Conservation (phyloP, 2,797 vertebrate genomes). For the Strix occidentalis region DNA sequence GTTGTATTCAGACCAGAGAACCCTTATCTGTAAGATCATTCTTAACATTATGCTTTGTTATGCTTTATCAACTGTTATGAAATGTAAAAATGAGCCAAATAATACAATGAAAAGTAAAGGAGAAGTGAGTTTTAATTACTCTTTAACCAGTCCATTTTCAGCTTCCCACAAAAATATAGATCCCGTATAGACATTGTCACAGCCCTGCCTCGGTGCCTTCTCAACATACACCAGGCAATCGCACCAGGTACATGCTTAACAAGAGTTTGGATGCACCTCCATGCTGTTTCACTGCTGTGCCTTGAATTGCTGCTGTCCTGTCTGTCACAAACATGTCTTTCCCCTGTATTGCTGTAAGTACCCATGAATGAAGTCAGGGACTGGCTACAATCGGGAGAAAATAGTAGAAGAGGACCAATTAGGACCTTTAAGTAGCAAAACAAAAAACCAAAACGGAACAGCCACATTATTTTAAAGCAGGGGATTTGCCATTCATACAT, state of each 20-base stretch:
- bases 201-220: background rate
- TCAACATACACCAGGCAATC: background rate
- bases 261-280: background rate
- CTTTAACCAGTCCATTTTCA: background rate
- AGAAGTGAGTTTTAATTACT: background rate
- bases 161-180: background rate
- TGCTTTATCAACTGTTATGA: background rate
- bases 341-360: background rate
- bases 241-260: background rate
- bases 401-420: background rate
- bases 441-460: background rate
- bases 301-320: background rate
- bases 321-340: background rate
- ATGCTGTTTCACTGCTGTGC: background rate
- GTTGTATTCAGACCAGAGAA: background rate
- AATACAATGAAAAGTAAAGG: background rate
- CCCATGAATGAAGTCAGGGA: background rate
- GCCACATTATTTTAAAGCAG: background rate
- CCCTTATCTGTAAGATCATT: background rate
- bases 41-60: background rate
- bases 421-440: background rate
- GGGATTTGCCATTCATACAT: background rate
- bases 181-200: background rate
- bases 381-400: background rate
- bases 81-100: background rate